phyloP scores from a whole-genome alignment of 2,113 vertebrate species.

The Propithecus coquereli region DNA sequence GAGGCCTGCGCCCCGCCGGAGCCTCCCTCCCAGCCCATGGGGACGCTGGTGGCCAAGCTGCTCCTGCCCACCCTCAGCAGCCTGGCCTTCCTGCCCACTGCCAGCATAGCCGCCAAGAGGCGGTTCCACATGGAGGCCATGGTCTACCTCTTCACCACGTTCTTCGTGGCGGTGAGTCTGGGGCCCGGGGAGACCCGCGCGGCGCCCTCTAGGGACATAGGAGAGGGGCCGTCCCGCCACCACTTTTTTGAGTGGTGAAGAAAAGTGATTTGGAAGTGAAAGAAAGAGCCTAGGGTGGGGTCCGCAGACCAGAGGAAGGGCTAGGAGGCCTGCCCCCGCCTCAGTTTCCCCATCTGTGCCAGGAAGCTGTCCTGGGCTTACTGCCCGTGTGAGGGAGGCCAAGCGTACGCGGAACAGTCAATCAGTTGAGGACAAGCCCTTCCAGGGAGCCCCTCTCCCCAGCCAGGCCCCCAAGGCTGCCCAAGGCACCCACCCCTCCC shows the following conservation, averaged over 20 bases:
- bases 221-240: rapidly evolving
- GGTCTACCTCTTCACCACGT: constrained; percentile 99
- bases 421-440: background rate
- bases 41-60: constrained; percentile 92
- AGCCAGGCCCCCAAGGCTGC: background rate
- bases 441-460: background rate
- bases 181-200: rapidly evolving
- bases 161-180: constrained; percentile 93
- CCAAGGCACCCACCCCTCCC: too few relatives aligned
- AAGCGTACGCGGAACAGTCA: rapidly evolving
- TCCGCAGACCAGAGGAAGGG: too few relatives aligned
- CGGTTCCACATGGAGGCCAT: constrained; percentile 99
- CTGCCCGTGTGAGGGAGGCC: background rate
- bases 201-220: rapidly evolving
- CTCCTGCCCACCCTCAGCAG: constrained; percentile 95
- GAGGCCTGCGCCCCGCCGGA: background rate
- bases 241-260: too few relatives aligned
- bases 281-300: background rate
- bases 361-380: background rate
- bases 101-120: constrained; percentile 93
- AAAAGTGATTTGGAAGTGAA: background rate
- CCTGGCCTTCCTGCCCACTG: constrained; percentile 91
- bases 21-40: constrained; percentile 82
- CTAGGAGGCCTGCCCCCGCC: background rate
- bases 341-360: background rate